Base-by-base conservation (phyloP, 2,888 invertebrate species). In the Macrophya annulata region DNA sequence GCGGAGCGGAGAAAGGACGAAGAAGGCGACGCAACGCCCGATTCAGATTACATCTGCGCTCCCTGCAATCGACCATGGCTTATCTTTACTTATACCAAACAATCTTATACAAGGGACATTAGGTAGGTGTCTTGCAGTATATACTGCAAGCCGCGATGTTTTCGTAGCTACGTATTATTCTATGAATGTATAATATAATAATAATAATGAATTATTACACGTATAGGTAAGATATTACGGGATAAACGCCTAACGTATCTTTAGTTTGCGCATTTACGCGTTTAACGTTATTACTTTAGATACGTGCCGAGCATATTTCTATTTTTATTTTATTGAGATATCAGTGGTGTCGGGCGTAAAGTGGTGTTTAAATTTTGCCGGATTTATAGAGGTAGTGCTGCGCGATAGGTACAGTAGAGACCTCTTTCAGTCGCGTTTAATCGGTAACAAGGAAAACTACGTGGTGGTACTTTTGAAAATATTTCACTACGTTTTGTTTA, bases 1-100 rank as follows among this genome's bases (percentile, higher is more conserved):
- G 92, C 92, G 92, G 92, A 91, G 89, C 91, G 90, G 89, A 89
- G 89, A 91, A 88, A 90, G 90, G 89, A 90, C 89, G 89, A 90
- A 90, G 91, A 92, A 92, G 91, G 92, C 92, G 91, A 92, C 91
- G 91, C 90, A 88, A 91, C 91, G 83, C 68, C 83, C 83, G 93
- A 93, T 92, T 93, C 93, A 92, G 92, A 93, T 93, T 93, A 93
- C 93, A 93, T 92, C 92, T 91, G 89, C 91, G 92, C 90, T 90
- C 89, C 87, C 89, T 90, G 91, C 83, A 68, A 83, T 83, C 83
- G 83, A 68, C 83, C 51, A 83, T 48, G 83, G 68, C 92, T 93
- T 93, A 93, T 93, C 92, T 92, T 92, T 91, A 91, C 92, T 92
- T 68, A 81, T 83, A 83, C 83, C 68, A 83, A 68, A 83, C 83